Base-by-base conservation (phyloP, 2,888 invertebrate genomes). In the Dusona sp. region DNA sequence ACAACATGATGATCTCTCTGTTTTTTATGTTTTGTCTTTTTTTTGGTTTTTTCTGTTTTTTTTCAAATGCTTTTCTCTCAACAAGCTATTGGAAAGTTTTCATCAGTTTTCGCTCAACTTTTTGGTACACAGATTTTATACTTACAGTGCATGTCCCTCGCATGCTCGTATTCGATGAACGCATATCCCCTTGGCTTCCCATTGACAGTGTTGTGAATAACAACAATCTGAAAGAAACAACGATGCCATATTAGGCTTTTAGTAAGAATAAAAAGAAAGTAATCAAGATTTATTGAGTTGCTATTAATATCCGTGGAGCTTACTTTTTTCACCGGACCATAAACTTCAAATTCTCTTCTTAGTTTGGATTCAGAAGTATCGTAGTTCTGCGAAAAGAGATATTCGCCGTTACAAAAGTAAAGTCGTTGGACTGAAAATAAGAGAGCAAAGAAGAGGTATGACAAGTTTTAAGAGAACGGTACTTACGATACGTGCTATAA, bases 91-190 rank as follows among this genome's bases (percentile, higher is more conserved):
- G 73, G 67, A 64, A 77, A 48, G 48, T 85, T 79, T 75, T 68
- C 29, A 72, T 84, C 74, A 54, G 61, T 84, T 82, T 89, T 86
- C 83, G 77, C 61, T 86, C 86, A 36, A 75, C 79, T 64, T 57
- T 67, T 54, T 54, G n/a, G 51, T 54, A 64, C 84, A 70, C 67
- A 74, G 84, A 82, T 88, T 77, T 85, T 83, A 90, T 95, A 98
- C 99, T 98, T 96, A 99, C 99, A 98, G 95, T 99, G 99, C 99
- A 99, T 99, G 95, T 99, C 99, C 88, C 99, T 95, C 95, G 99
- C 99, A 95, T 99, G 99, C 94, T 99, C 99, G 95, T 99, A 99
- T 95, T 99, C 99, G 92, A 99, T 99, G 96, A 99, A 99, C 68
- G 99, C 99, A 95, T 99, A 99, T 88, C 99, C 99, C 90, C 99